Percentiles rank a stretch among this genome's conserved stretches.
Evolutionary conservation across 2,888 invertebrate genomes (phyloP).

Genomic region (Cryptus viduatorius): DNA sequence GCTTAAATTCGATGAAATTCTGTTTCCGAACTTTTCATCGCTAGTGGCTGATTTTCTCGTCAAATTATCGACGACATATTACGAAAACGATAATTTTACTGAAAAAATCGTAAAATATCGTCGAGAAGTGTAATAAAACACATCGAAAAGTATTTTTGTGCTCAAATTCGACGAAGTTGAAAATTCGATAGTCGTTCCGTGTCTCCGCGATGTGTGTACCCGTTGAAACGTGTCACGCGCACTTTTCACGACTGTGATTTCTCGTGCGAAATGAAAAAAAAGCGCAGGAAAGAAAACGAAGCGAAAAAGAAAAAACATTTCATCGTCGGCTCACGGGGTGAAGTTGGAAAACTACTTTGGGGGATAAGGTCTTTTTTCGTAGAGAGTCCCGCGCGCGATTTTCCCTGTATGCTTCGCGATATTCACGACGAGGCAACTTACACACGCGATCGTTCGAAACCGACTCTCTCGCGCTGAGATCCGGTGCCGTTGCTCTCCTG

Average conservation of each 20-base stretch:
- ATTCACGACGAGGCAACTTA: conserved; percentile 31
- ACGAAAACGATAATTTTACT: background rate
- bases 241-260: conserved; percentile 43
- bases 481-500: conserved; percentile 7
- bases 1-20: no score
- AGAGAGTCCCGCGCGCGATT: conserved; percentile 35
- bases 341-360: conserved; percentile 61
- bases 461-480: conserved; percentile 47
- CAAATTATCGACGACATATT: no score
- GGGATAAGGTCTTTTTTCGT: conserved; percentile 40
- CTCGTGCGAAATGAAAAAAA: background rate
- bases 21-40: no score
- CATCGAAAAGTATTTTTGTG: background rate
- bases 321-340: conserved; percentile 36
- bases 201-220: conserved; percentile 6
- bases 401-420: conserved; percentile 42
- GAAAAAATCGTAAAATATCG: background rate
- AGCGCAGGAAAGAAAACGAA: conserved; percentile 23
- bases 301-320: conserved; percentile 28
- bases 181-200: conserved; percentile 34
- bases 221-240: conserved; percentile 28
- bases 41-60: no score
- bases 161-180: conserved; percentile 11
- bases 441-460: conserved; percentile 58
- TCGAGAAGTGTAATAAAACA: conserved; percentile 11